Base-by-base conservation (phyloP, 1,140 invertebrate genomes). In the Holotrichia oblita region DNA sequence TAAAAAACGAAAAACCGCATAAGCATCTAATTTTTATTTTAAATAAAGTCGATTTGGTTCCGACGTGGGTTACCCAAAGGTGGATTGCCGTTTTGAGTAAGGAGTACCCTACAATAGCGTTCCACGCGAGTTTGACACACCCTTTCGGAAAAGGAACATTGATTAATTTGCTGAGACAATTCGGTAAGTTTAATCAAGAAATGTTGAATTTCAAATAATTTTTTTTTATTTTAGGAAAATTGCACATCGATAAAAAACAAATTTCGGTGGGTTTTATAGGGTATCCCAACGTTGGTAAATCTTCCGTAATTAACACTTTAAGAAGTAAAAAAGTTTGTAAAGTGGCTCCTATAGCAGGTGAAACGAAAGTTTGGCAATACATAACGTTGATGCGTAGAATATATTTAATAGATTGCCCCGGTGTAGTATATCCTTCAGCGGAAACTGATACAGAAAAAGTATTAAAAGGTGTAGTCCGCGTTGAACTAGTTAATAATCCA, bases 311-410 rank as follows among this genome's bases (percentile, higher is more conserved):
- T 77, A 99, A 99, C 87, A 97, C 98, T 0, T 86, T 99, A 40
- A 91, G 95, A 79, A 94, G 95, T 0, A 98, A 98, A 85, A 98
- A 98, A 88, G 97, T 98, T 2, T 99, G 98, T 87, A 99, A 99
- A 87, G 97, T 99, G 3, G 98, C 99, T 10, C 99, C 99, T 7
- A 97, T 99, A 84, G 98, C 99, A 80, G 99, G 99, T 7, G 98
- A 99, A 90, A 99, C 99, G 0, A 99, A 99, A 91, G 96, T 98
- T 0, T 99, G 99, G 99, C 99, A 99, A 86, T 99, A 99, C 85
- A 98, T 99, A 73, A 99, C 98, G 0, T 87, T 99, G 27, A 99
- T 99, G 98, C 93, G 93, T 81, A 91, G 95, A 81, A 99, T 99
- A 83, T 99, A 96, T 85, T 88, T 99, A 4, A 99, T 99, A 81